These are phyloP conservation scores for Rousettus leschenaultii DNA, from an alignment of 2,113 vertebrate species.

Conservation along the genomic window DNA sequence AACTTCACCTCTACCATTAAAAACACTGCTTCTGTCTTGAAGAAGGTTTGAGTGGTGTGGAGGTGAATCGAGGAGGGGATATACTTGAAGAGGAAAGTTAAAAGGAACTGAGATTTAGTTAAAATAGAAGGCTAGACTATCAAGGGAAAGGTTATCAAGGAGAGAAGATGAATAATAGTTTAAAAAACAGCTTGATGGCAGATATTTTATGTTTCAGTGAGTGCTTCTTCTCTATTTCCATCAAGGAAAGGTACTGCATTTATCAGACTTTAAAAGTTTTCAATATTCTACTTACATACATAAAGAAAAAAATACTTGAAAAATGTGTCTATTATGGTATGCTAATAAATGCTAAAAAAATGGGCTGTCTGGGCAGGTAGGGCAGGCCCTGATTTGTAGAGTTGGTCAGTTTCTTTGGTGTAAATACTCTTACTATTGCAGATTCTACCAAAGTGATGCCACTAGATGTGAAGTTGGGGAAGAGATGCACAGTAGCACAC, in stretches of 20 bases:
- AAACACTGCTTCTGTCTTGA: not conserved
- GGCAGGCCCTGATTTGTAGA: not conserved
- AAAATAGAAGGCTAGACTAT: not conserved
- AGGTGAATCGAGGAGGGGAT: not conserved
- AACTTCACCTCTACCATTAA: not conserved
- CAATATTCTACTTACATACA: not conserved
- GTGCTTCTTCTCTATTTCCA: not conserved
- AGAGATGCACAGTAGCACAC: not conserved
- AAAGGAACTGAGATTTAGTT: conserved; percentile 47
- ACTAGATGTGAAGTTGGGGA: not conserved
- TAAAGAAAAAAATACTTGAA: not conserved
- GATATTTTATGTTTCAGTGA: not conserved
- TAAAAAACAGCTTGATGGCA: not conserved
- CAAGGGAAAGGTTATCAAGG: not conserved
- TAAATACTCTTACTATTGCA: not conserved
- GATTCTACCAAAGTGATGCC: not conserved
- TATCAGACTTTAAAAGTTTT: not conserved
- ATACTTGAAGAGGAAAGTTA: not conserved
- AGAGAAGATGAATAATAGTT: not conserved
- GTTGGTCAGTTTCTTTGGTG: not conserved
- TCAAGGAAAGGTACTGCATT: not conserved
- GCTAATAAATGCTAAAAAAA: not conserved
- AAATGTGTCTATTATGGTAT: not conserved
- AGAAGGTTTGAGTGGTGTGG: not conserved
- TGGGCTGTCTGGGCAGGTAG: not conserved